Evolutionary conservation across 2,113 vertebrate genomes (phyloP).

Genomic region (Cochlearius cochlearius): DNA sequence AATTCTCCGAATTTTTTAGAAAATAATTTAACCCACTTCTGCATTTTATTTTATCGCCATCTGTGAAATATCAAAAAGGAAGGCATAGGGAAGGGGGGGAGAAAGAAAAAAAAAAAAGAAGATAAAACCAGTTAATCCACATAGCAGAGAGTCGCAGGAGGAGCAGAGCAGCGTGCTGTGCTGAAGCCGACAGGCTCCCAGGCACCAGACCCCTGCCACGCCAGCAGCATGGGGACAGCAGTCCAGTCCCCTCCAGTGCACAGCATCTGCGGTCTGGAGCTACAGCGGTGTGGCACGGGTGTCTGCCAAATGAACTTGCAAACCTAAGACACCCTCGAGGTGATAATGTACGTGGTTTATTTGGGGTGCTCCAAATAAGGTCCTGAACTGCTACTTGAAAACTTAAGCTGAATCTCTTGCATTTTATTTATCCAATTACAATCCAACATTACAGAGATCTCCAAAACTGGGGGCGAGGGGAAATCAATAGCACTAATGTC

Average conservation of each 20-base stretch:
- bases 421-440: background rate
- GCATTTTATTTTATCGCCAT: background rate
- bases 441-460: background rate
- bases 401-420: background rate
- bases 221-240: background rate
- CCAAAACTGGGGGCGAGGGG: background rate
- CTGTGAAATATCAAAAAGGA: background rate
- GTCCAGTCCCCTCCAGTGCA: background rate
- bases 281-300: fast-evolving
- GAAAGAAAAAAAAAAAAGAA: background rate
- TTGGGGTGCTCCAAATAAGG: background rate
- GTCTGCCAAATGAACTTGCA: background rate
- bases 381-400: background rate
- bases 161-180: background rate
- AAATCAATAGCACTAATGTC: background rate
- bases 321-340: fast-evolving
- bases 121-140: background rate
- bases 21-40: background rate
- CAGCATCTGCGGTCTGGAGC: background rate
- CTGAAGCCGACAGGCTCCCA: background rate
- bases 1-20: background rate
- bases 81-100: background rate
- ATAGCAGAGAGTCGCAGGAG: background rate
- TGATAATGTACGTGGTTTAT: background rate
- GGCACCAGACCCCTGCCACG: fast-evolving